Evolutionary conservation across 2,888 invertebrate genomes (phyloP), one percentile per base, ranked within the genome.

Genomic region (Apamea anceps): DNA sequence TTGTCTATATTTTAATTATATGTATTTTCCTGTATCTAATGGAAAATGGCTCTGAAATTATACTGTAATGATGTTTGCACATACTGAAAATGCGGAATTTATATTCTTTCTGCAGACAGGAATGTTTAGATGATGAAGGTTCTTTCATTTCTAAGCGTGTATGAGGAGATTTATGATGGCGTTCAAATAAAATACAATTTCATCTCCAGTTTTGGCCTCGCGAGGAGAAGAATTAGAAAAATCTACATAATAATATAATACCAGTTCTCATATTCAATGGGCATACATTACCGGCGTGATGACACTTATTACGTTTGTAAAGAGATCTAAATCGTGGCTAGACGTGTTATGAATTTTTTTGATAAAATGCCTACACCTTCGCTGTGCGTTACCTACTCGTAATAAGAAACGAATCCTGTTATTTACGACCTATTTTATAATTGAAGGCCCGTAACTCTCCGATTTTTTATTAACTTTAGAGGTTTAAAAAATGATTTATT

Each of bases 111-210:
- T 91, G 91, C 85, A 92, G 91, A 91, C 91, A 91, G 48, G 57
- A 74, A 71, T 91, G 89, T 90, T 87, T 92, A 91, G 92, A 94
- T 91, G 92, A 93, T 91, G 92, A 93, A 93, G 92, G 92, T 90
- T 92, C 91, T 94, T 92, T 93, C 93, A 92, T 95, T 94, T 95
- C 94, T 94, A 92, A 92, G 91, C 93, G 89, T 88, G 89, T 91
- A 91, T 91, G 88, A 88, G 87, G 91, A 95, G 95, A 96, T 96
- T 96, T 96, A 96, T 94, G 95, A 91, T 89, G 88, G 91, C 92
- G 94, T 95, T 95, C 94, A 95, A 96, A 95, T 95, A 95, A 95
- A 96, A 96, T 95, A 96, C 95, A 96, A 95, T 96, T 95, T 95
- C 94, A 94, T 94, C 92, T 92, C 88, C 85, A 88, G 90, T 91